Conservation (phyloP, 2,888 invertebrate genomes). For the Phrixothrix hirtus region DNA sequence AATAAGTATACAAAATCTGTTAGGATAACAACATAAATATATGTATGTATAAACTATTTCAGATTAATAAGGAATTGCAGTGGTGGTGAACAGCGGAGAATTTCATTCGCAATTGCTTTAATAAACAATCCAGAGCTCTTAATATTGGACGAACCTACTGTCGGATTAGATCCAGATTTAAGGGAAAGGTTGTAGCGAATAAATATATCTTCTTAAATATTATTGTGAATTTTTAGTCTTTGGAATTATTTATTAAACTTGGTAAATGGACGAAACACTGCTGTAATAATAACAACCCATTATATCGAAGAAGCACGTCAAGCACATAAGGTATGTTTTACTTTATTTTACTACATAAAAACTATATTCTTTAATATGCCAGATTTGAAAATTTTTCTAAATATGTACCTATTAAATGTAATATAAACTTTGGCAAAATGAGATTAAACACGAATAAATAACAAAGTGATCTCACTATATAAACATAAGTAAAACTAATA, state of each 20-base stretch:
- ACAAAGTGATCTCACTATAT: too few relatives aligned
- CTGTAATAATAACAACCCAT: slow-evolving; percentile 92
- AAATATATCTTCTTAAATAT: too few relatives aligned
- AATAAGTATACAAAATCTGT: slow-evolving; percentile 51
- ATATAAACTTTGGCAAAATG: too few relatives aligned
- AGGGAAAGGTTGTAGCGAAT: slow-evolving; percentile 84
- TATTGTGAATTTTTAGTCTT: slow-evolving; percentile 77
- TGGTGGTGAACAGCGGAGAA: slow-evolving; percentile 87
- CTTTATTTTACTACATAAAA: too few relatives aligned
- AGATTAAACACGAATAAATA: too few relatives aligned
- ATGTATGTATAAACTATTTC: too few relatives aligned
- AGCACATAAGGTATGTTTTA: slow-evolving; percentile 78
- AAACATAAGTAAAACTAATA: too few relatives aligned
- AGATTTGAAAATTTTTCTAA: too few relatives aligned
- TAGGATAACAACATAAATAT: too few relatives aligned
- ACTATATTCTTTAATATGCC: too few relatives aligned
- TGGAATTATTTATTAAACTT: slow-evolving; percentile 80
- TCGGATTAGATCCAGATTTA: slow-evolving; percentile 87
- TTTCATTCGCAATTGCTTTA: slow-evolving; percentile 86
- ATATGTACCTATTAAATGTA: too few relatives aligned
- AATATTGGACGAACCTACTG: slow-evolving; percentile 91
- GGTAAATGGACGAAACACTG: slow-evolving; percentile 69
- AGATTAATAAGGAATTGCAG: slow-evolving; percentile 70
- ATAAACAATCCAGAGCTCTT: slow-evolving; percentile 86
- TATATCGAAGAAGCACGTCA: slow-evolving; percentile 91